A percentile compares a stretch with the other conserved stretches of the same genome.
These are phyloP conservation scores for Lipotes vexillifer DNA, from an alignment of 2,113 vertebrate genomes.

Conservation along the genomic window DNA sequence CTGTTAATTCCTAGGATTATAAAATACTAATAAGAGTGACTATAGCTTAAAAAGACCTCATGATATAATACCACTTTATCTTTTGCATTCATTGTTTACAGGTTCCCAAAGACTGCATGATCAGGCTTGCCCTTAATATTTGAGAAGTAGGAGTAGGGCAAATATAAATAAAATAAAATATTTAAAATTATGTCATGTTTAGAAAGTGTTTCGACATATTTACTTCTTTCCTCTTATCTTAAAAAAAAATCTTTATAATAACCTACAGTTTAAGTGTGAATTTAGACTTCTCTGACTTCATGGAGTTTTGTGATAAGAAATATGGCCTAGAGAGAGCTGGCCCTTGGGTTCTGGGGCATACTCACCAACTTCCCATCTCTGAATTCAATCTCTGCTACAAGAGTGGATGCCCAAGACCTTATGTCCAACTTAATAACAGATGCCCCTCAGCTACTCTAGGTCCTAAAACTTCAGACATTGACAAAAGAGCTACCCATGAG, in stretches of 20 bases:
- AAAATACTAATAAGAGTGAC: background rate
- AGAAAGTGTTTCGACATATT: background rate
- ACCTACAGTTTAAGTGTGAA: background rate
- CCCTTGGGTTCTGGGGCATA: background rate
- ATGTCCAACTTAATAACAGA: background rate
- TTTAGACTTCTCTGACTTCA: background rate
- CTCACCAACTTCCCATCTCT: background rate
- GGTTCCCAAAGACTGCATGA: background rate
- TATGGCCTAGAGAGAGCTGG: background rate
- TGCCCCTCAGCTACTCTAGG: background rate
- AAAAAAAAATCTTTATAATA: background rate
- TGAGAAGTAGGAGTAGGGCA: background rate
- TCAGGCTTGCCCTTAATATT: background rate
- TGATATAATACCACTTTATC: background rate
- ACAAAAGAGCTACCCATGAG: background rate
- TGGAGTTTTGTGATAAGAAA: background rate
- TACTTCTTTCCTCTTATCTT: background rate
- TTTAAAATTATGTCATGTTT: background rate
- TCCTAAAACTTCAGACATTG: background rate
- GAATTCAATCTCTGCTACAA: background rate
- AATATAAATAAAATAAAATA: background rate
- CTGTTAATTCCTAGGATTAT: conserved; percentile 4
- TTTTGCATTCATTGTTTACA: background rate
- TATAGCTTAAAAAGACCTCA: background rate
- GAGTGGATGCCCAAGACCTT: background rate